A percentile compares a stretch with the other conserved stretches of the same genome.
phyloP scores from a whole-genome alignment of 1,140 invertebrate species.

The Ridgeia piscesae region DNA sequence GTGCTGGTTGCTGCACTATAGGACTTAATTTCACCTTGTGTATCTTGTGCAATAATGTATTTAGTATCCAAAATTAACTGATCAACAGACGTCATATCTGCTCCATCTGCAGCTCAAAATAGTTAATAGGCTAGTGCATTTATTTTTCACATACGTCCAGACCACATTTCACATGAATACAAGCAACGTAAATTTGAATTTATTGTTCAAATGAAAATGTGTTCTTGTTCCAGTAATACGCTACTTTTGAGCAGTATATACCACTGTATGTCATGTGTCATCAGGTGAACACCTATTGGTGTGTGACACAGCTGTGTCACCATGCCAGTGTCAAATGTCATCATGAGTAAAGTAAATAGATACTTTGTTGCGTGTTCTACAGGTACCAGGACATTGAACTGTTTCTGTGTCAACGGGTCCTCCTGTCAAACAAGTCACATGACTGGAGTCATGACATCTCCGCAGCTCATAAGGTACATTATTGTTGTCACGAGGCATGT shows the following conservation, averaged over 20 bases:
- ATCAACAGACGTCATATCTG: not conserved
- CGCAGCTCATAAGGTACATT: constrained; percentile 27
- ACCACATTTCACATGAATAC: not conserved
- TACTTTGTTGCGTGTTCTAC: not conserved
- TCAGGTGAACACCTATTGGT: too few species aligned
- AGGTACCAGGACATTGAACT: constrained; percentile 25
- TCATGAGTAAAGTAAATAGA: not conserved
- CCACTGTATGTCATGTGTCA: too few species aligned
- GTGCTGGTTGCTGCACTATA: too few species aligned
- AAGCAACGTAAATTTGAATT: not conserved
- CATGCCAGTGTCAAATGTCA: not conserved
- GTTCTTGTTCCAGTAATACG: too few species aligned
- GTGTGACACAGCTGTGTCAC: not conserved
- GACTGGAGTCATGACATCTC: constrained; percentile 24
- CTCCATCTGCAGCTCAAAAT: not conserved
- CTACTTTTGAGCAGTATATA: too few species aligned
- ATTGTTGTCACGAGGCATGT: not conserved
- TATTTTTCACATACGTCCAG: not conserved
- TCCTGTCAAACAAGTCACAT: constrained; percentile 2
- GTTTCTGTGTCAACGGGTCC: constrained; percentile 26
- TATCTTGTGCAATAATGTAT: not conserved
- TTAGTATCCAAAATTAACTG: not conserved
- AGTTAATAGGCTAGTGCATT: too few species aligned
- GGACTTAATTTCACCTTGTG: too few species aligned
- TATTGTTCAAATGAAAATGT: too few species aligned